Conservation (phyloP, 2,797 vertebrate species). For the Acridotheres tristis region DNA sequence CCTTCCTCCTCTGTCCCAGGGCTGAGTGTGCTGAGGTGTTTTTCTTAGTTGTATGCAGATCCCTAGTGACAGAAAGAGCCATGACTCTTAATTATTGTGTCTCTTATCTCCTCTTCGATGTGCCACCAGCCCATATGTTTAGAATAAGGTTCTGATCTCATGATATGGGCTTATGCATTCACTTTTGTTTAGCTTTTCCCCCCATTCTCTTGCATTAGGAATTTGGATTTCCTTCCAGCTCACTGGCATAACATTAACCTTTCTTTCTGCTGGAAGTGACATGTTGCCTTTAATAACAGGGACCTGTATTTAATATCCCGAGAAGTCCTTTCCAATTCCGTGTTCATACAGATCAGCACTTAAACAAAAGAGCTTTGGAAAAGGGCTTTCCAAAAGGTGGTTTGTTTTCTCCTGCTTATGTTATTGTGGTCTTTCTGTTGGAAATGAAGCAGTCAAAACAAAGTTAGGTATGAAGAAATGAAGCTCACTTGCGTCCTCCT, state of each 20-base stretch:
- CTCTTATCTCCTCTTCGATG: neutral
- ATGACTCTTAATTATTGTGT: neutral
- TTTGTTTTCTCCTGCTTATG: neutral
- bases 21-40: neutral
- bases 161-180: neutral
- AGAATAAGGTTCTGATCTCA: neutral
- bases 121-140: neutral
- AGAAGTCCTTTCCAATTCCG: neutral
- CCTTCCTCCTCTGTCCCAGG: neutral
- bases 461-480: neutral
- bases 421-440: neutral
- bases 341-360: neutral
- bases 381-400: neutral
- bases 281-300: neutral
- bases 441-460: neutral
- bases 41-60: neutral
- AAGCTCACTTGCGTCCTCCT: neutral
- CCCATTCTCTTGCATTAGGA: constrained; percentile 24
- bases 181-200: constrained; percentile 51
- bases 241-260: neutral
- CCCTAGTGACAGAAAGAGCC: neutral
- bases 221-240: constrained; percentile 47
- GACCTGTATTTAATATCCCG: neutral
- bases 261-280: neutral
- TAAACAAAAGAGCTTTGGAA: neutral